Evolutionary conservation across 2,113 vertebrate species (phyloP).

Genomic region (Prietella phreatophila): DNA sequence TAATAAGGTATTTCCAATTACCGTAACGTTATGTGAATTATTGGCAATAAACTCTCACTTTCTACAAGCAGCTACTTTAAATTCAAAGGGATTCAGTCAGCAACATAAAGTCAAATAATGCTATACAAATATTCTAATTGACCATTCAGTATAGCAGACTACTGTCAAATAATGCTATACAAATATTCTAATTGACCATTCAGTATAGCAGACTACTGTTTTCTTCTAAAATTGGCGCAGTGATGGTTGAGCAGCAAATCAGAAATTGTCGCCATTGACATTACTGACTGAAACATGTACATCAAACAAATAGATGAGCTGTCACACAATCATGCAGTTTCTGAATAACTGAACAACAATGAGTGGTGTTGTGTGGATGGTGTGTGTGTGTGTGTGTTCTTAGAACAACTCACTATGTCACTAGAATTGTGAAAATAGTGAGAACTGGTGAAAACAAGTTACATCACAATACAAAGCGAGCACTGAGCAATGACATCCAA

Average conservation of each 20-base stretch:
- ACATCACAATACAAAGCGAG: slow-evolving; percentile 54
- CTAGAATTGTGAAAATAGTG: slow-evolving; percentile 38
- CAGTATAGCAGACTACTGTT: neutral
- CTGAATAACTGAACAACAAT: slow-evolving; percentile 34
- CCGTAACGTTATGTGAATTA: neutral
- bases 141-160: neutral
- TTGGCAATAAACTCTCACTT: neutral
- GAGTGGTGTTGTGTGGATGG: slow-evolving; percentile 26
- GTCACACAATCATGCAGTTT: slow-evolving; percentile 53
- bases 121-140: neutral
- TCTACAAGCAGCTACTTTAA: neutral
- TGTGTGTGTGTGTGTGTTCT: neutral
- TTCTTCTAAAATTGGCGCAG: neutral
- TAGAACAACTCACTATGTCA: slow-evolving; percentile 35
- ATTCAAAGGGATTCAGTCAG: neutral
- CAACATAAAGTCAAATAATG: neutral
- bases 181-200: neutral
- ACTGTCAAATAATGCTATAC: neutral
- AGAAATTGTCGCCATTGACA: neutral
- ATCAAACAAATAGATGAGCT: slow-evolving; percentile 34
- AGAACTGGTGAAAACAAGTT: slow-evolving; percentile 31
- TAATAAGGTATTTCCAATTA: neutral
- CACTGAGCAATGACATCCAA: slow-evolving; percentile 48
- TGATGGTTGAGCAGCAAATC: neutral
- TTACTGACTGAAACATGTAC: neutral